A percentile compares a stretch with the other conserved stretches of the same genome.
Evolutionary conservation across 2,797 vertebrate genomes (phyloP).

Genomic region (Gallinago nigripennis): DNA sequence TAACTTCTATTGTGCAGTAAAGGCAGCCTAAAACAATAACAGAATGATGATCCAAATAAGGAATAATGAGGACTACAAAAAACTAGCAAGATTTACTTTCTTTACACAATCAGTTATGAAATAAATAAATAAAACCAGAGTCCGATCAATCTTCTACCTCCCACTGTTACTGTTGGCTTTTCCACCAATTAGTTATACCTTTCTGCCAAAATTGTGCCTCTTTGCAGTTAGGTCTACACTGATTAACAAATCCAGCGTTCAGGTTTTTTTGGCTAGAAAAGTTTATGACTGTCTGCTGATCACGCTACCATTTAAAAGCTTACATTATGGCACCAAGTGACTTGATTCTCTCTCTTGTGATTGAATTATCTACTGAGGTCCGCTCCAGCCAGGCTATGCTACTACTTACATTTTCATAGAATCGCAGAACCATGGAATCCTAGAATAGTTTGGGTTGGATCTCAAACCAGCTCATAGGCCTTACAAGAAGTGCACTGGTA

Average conservation of each 20-base stretch:
- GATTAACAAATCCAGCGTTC: not conserved
- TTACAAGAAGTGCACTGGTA: not conserved
- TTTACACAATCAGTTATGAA: not conserved
- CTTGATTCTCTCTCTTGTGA: not conserved
- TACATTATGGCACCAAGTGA: not conserved
- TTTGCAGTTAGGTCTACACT: not conserved
- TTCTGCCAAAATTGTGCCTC: not conserved
- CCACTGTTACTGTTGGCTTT: not conserved
- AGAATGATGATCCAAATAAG: not conserved
- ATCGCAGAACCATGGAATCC: not conserved
- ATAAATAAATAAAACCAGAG: not conserved
- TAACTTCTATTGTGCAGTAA: not conserved
- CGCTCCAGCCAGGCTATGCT: fast-evolving
- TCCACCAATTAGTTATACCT: not conserved
- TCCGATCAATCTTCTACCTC: not conserved
- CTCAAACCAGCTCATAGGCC: not conserved
- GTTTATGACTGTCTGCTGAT: not conserved
- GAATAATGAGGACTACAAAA: not conserved
- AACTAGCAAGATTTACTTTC: not conserved
- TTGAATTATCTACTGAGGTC: not conserved
- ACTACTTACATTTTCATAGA: not conserved
- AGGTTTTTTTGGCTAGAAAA: not conserved
- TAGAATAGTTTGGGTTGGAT: not conserved
- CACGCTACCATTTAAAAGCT: not conserved
- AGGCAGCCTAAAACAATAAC: not conserved